phyloP scores from a whole-genome alignment of 2,888 invertebrate species.

The Cataglyphis rosenhaueri region DNA sequence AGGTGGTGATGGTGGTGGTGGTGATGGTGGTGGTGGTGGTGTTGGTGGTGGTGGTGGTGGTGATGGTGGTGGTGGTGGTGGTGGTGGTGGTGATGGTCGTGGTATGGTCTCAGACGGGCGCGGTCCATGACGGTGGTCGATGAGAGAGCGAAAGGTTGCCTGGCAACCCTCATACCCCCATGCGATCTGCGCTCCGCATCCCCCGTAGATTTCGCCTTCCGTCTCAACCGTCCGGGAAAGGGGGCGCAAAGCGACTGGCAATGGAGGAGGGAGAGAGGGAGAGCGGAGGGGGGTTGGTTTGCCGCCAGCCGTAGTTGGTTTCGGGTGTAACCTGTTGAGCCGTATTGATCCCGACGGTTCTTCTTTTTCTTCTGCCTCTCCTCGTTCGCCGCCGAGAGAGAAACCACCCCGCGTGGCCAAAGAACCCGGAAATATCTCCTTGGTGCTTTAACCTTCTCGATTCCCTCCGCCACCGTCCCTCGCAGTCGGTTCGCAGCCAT shows the following conservation, averaged over 20 bases:
- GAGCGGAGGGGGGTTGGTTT: background rate
- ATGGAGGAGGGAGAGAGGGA: background rate
- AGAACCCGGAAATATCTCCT: conserved; percentile 41
- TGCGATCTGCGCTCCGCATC: conserved; percentile 61
- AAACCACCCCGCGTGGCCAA: conserved; percentile 30
- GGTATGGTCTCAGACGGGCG: conserved; percentile 81
- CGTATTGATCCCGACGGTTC: conserved; percentile 81
- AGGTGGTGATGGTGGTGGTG: conserved; percentile 1
- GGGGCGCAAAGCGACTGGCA: conserved; percentile 44
- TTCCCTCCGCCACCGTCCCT: too few relatives aligned
- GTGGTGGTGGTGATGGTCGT: conserved; percentile 48
- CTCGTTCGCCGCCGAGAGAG: conserved; percentile 39
- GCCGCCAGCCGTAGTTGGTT: conserved; percentile 64
- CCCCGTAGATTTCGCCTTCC: conserved; percentile 73
- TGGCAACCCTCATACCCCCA: conserved; percentile 79
- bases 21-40: conserved; percentile 63
- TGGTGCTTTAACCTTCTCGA: conserved; percentile 28
- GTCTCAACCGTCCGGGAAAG: conserved; percentile 68
- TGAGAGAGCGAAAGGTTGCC: conserved; percentile 81
- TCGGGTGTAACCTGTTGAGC: conserved; percentile 83
- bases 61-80: conserved; percentile 30
- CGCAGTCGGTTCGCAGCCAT: background rate
- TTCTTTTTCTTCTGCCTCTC: conserved; percentile 33
- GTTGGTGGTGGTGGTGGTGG: conserved; percentile 58
- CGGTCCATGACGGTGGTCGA: conserved; percentile 81